phyloP scores from a whole-genome alignment of 1,140 invertebrate genomes.

The Sinonovacula constricta region DNA sequence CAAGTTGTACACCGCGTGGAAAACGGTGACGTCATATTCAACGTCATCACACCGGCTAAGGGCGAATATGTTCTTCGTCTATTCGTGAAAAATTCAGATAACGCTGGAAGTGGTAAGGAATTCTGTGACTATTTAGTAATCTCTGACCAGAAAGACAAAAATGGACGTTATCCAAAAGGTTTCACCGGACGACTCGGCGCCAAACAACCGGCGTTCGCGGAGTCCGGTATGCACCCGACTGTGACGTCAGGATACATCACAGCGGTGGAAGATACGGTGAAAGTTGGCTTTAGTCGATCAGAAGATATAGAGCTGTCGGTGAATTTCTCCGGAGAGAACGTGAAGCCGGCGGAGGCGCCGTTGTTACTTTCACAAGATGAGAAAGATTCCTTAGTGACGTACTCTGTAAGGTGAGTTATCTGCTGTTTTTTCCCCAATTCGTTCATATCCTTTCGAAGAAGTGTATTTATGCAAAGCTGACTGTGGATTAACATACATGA shows the following conservation, averaged over 20 bases:
- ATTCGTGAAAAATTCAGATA: conserved; percentile 53
- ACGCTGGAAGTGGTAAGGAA: conserved; percentile 54
- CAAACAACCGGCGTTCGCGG: conserved; percentile 48
- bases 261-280: conserved; percentile 57
- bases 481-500: no score
- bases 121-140: conserved; percentile 69
- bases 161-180: conserved; percentile 60
- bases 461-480: no score
- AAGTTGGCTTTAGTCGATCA: conserved; percentile 55
- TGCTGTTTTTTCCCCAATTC: conserved; percentile 13
- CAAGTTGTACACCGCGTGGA: conserved; percentile 65
- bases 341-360: conserved; percentile 60
- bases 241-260: conserved; percentile 56
- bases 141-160: conserved; percentile 60
- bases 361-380: conserved; percentile 54
- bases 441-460: no score
- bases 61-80: conserved; percentile 68
- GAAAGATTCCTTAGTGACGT: conserved; percentile 54
- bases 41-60: conserved; percentile 61
- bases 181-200: conserved; percentile 60
- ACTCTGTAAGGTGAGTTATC: conserved; percentile 51
- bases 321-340: conserved; percentile 59
- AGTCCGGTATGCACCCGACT: conserved; percentile 56
- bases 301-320: conserved; percentile 59
- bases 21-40: conserved; percentile 67